Evolutionary conservation across 2,113 vertebrate genomes (phyloP).

Genomic region (Ginglymostoma cirratum): DNA sequence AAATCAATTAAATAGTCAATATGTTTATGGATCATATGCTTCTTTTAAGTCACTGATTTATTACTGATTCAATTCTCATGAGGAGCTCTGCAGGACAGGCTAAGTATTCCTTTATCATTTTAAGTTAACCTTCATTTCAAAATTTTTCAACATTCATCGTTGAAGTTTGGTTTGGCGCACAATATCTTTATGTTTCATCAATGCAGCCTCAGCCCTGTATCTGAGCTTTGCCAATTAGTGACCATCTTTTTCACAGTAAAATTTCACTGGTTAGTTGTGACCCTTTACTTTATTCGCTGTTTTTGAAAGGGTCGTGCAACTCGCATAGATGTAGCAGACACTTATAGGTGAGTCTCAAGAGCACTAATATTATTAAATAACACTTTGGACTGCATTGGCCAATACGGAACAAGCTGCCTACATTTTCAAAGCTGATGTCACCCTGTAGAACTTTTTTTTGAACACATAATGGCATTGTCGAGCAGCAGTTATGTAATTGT

Average conservation of each 20-base stretch:
- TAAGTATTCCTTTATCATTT: neutral
- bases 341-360: neutral
- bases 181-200: neutral
- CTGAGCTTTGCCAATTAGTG: neutral
- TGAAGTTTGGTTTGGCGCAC: neutral
- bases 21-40: neutral
- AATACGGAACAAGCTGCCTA: neutral
- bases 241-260: neutral
- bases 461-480: neutral
- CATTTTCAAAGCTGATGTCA: conserved; percentile 6
- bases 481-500: neutral
- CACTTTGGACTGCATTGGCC: neutral
- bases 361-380: neutral
- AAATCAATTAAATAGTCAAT: neutral
- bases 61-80: neutral
- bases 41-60: neutral
- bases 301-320: neutral
- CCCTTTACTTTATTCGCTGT: neutral
- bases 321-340: neutral
- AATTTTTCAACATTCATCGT: neutral
- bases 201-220: neutral
- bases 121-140: neutral
- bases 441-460: neutral
- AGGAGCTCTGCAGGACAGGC: neutral
- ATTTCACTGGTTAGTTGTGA: neutral